A percentile compares a stretch with the other conserved stretches of the same genome.
These are phyloP conservation scores for Leptopilina syphax DNA, from an alignment of 2,888 invertebrate genomes.

Conservation along the genomic window DNA sequence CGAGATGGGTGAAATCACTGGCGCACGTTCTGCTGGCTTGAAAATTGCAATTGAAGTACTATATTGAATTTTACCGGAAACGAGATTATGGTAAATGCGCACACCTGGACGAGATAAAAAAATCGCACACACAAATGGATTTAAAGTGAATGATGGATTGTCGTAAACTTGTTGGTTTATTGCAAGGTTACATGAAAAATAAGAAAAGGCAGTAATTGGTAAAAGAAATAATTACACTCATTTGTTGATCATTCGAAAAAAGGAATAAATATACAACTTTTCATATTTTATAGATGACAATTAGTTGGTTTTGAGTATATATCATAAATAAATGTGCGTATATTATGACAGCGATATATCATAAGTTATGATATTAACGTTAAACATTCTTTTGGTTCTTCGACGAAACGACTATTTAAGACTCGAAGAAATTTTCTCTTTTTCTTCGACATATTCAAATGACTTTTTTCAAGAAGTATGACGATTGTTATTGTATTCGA, in stretches of 20 bases:
- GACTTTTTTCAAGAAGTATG: neutral
- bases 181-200: conserved; percentile 1
- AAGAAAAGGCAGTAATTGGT: neutral
- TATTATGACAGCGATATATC: neutral
- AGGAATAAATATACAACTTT: neutral
- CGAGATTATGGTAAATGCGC: neutral
- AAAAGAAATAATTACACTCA: conserved; percentile 16
- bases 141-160: conserved; percentile 24
- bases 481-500: neutral
- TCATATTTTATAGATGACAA: neutral
- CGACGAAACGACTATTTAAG: neutral
- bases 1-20: conserved; percentile 1
- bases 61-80: conserved; percentile 9
- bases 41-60: neutral
- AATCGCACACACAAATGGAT: neutral
- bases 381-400: neutral
- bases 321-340: conserved; percentile 5
- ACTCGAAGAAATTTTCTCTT: neutral
- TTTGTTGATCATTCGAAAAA: conserved; percentile 8
- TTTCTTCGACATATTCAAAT: conserved; percentile 7
- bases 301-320: neutral
- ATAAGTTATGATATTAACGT: neutral
- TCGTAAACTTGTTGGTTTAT: conserved; percentile 25
- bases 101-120: neutral
- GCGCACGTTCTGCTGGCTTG: neutral